Conservation (phyloP, 2,797 vertebrate genomes). For the Heteromormyrus szaboi region DNA sequence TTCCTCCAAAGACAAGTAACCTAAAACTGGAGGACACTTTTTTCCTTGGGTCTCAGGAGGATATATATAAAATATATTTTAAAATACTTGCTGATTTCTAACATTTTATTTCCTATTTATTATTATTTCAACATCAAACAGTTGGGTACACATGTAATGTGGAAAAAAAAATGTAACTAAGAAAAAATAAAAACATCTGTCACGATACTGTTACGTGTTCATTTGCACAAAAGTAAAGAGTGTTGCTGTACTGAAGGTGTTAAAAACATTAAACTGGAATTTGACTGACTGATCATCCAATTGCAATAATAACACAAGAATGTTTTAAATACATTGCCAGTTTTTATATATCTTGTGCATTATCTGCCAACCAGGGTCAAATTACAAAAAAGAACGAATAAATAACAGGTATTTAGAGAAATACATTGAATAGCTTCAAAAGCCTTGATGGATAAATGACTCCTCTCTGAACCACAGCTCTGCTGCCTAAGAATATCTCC, state of each 20-base stretch:
- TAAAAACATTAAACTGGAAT: background rate
- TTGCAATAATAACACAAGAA: background rate
- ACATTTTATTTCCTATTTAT: background rate
- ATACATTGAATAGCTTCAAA: background rate
- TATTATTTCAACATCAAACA: background rate
- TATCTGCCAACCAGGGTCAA: background rate
- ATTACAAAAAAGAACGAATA: background rate
- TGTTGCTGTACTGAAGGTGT: background rate
- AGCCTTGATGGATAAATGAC: background rate
- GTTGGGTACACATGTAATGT: background rate
- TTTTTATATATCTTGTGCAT: background rate
- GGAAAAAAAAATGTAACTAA: background rate
- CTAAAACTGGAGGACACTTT: no score
- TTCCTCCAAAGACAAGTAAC: no score
- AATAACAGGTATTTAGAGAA: background rate
- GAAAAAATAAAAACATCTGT: background rate
- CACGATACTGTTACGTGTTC: background rate
- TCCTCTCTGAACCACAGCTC: background rate
- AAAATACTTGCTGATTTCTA: background rate
- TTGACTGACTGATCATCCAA: background rate
- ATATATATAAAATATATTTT: no score
- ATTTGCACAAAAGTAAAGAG: background rate
- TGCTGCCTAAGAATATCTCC: slow-evolving; percentile 34
- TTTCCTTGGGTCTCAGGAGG: no score
- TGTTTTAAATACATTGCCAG: background rate